Evolutionary conservation across 2,797 vertebrate species (phyloP).

Genomic region (Selene dorsalis): DNA sequence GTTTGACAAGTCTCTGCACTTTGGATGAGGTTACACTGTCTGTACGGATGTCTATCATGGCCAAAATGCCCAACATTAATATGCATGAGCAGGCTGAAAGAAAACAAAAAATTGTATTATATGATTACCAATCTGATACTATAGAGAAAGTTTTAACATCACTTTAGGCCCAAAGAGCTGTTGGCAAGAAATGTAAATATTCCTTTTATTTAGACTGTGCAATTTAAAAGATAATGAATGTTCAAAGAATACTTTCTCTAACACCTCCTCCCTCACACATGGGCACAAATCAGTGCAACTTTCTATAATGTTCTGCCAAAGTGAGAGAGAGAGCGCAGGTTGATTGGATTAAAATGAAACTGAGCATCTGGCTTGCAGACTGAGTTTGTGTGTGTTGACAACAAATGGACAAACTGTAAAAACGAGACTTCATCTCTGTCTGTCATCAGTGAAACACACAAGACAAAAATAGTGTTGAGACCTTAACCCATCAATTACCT

Average conservation of each 20-base stretch:
- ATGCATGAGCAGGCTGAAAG: background rate
- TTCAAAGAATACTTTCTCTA: conserved; percentile 16
- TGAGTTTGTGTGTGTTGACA: conserved; percentile 17
- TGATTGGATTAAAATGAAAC: conserved; percentile 38
- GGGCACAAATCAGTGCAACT: conserved; percentile 9
- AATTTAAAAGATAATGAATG: conserved; percentile 37
- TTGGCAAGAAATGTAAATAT: background rate
- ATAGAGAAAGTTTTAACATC: background rate
- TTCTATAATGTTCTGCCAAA: conserved; percentile 47
- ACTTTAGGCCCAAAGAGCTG: conserved; percentile 1
- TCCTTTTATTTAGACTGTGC: conserved; percentile 1
- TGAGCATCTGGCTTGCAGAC: conserved; percentile 38
- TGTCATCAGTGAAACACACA: background rate
- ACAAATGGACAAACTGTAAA: background rate
- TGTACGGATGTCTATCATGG: background rate
- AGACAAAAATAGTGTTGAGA: background rate
- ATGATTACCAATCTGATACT: conserved; percentile 10
- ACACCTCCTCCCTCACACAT: conserved; percentile 26
- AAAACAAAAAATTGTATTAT: background rate
- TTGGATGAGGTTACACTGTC: background rate
- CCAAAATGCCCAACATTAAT: background rate
- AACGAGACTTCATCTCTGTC: conserved; percentile 11
- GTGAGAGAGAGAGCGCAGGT: conserved; percentile 19
- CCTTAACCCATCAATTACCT: background rate
- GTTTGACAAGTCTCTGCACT: background rate